A percentile compares a stretch with the other conserved stretches of the same genome.
phyloP scores from a whole-genome alignment of 2,888 invertebrate species.

The Watsonalla binaria region DNA sequence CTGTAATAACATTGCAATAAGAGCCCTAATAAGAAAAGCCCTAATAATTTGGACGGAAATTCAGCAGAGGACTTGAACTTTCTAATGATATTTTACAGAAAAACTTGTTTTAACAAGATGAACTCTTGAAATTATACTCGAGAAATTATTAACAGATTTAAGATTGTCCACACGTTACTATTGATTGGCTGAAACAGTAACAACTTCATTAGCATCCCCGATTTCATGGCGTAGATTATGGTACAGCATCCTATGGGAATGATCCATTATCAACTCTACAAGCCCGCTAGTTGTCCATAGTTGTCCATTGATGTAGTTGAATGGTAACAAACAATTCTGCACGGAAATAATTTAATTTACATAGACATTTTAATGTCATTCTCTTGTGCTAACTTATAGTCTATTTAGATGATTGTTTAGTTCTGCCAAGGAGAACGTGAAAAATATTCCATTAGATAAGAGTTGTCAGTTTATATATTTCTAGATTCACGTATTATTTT shows the following conservation, averaged over 20 bases:
- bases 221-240: constrained; percentile 34
- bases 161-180: constrained; percentile 16
- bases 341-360: constrained; percentile 2
- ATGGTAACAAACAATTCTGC: neutral
- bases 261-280: constrained; percentile 8
- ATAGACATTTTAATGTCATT: constrained; percentile 1
- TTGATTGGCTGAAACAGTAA: constrained; percentile 30
- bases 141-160: constrained; percentile 23
- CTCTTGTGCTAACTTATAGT: constrained; percentile 13
- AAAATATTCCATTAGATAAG: too few species aligned
- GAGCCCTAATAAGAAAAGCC: too few species aligned
- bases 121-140: constrained; percentile 15
- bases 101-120: too few species aligned
- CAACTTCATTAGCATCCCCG: constrained; percentile 43
- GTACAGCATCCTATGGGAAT: constrained; percentile 19
- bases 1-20: too few species aligned
- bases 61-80: too few species aligned
- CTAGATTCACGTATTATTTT: too few species aligned
- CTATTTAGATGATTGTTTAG: constrained; percentile 9
- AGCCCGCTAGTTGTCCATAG: neutral
- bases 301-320: neutral
- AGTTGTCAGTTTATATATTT: too few species aligned
- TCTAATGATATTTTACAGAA: too few species aligned
- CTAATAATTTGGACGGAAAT: too few species aligned
- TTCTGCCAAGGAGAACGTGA: neutral